These are phyloP conservation scores for Alca torda DNA, from an alignment of 2,797 vertebrate species.

Conservation along the genomic window DNA sequence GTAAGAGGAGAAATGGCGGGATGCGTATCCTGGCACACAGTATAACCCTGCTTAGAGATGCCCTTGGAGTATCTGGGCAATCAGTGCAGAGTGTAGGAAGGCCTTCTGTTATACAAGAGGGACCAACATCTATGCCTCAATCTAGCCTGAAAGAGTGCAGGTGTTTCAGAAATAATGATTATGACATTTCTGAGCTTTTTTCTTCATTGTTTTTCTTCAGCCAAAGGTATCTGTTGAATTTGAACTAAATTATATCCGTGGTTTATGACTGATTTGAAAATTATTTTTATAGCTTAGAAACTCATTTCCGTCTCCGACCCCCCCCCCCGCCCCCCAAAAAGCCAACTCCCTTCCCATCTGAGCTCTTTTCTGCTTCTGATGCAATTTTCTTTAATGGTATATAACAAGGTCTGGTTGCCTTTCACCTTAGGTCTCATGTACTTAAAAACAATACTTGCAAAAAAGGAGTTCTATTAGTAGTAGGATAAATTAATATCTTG, in stretches of 20 bases:
- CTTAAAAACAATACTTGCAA: neutral
- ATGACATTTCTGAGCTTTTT: neutral
- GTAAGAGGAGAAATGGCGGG: neutral
- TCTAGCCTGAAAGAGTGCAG: neutral
- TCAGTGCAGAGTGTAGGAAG: neutral
- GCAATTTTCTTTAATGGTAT: neutral
- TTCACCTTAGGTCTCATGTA: neutral
- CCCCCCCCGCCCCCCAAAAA: too few relatives aligned
- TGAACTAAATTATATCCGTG: neutral
- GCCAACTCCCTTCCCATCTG: neutral
- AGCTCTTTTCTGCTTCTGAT: neutral
- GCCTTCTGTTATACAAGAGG: neutral
- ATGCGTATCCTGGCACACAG: neutral
- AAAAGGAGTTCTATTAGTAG: neutral
- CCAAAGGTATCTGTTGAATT: neutral
- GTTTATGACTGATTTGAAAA: neutral
- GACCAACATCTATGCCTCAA: neutral
- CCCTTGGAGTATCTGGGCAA: neutral
- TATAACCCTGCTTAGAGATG: neutral
- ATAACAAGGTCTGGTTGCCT: neutral
- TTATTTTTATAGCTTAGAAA: neutral
- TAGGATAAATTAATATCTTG: neutral
- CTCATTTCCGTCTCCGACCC: neutral
- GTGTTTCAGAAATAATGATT: neutral
- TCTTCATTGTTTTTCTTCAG: neutral